Evolutionary conservation across 1,140 invertebrate species (phyloP).

Genomic region (Nasonia longicornis): DNA sequence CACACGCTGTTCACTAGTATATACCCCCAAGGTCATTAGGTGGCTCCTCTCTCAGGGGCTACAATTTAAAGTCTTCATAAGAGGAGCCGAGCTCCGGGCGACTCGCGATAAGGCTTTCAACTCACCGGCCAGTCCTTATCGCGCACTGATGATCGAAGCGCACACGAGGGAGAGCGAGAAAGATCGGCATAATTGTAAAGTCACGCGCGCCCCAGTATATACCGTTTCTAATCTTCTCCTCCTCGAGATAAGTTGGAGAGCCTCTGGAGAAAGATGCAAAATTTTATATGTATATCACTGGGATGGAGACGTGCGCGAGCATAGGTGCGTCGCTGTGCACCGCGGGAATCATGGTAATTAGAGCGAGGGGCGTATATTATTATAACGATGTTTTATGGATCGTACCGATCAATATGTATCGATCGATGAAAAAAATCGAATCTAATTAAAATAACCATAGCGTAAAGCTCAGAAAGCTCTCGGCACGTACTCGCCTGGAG

Average conservation of each 20-base stretch:
- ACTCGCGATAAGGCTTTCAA: background rate
- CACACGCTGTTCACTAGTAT: no score
- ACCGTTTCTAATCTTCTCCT: conserved; percentile 38
- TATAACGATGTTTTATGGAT: conserved; percentile 26
- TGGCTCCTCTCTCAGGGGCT: background rate
- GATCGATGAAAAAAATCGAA: background rate
- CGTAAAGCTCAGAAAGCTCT: background rate
- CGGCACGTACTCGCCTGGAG: background rate
- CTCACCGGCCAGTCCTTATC: conserved; percentile 14
- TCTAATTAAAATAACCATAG: no score
- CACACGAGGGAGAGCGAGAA: background rate
- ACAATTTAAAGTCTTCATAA: conserved; percentile 30
- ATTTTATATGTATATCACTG: conserved; percentile 25
- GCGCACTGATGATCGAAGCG: conserved; percentile 9
- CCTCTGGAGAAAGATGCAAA: background rate
- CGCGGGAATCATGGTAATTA: no score
- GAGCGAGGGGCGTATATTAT: no score
- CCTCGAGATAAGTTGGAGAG: background rate
- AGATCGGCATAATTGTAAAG: conserved; percentile 25
- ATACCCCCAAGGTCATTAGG: background rate
- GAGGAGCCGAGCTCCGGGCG: background rate
- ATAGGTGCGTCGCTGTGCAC: background rate
- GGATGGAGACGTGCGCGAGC: background rate
- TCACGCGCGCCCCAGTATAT: conserved; percentile 28
- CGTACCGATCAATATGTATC: conserved; percentile 12